Conservation (phyloP, 2,113 vertebrate genomes). For the Corydoras sp. region DNA sequence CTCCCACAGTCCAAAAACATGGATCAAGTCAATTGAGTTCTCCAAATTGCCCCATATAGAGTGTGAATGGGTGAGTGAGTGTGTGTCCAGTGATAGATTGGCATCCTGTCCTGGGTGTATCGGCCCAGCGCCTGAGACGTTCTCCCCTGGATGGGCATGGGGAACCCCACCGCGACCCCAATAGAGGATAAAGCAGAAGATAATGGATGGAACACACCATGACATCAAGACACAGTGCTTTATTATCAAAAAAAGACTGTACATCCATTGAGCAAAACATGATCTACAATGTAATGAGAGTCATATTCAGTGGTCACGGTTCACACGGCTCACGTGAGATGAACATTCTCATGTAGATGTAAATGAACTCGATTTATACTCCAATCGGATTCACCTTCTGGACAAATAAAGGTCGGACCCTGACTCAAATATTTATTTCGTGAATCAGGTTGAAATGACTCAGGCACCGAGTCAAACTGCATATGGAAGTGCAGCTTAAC, state of each 20-base stretch:
- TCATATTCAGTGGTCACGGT: background rate
- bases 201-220: background rate
- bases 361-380: background rate
- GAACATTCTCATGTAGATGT: background rate
- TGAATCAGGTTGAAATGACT: background rate
- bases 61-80: too few relatives aligned
- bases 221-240: background rate
- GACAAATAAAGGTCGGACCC: too few relatives aligned
- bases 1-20: too few relatives aligned
- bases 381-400: background rate
- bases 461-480: background rate
- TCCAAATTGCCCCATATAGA: too few relatives aligned
- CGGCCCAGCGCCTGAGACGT: too few relatives aligned
- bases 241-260: background rate
- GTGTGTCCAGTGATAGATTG: too few relatives aligned
- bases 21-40: too few relatives aligned
- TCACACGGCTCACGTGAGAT: background rate
- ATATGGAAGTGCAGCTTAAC: background rate
- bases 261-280: background rate
- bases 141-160: too few relatives aligned
- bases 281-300: background rate
- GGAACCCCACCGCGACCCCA: too few relatives aligned
- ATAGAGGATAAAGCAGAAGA: too few relatives aligned
- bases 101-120: too few relatives aligned
- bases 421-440: too few relatives aligned